Conservation (phyloP, 2,797 vertebrate genomes). For the Fratercula arctica region DNA sequence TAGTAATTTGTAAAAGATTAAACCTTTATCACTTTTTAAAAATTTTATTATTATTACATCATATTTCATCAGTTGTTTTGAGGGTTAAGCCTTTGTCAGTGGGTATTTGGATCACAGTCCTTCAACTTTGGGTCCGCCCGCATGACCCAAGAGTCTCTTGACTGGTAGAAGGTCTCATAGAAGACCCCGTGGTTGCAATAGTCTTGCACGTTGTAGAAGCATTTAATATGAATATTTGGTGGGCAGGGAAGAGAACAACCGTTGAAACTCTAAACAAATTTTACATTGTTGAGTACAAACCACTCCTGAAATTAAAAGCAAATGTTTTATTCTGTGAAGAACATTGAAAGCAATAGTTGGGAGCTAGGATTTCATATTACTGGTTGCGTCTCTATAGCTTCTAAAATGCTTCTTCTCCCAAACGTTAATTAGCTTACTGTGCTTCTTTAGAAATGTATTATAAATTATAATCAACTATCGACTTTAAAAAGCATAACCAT, state of each 20-base stretch:
- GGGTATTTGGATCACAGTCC: not conserved
- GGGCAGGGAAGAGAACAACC: slow-evolving; percentile 23
- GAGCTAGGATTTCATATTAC: slow-evolving; percentile 73
- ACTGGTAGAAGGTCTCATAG: not conserved
- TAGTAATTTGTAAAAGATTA: not conserved
- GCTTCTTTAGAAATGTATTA: slow-evolving; percentile 58
- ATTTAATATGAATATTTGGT: not conserved
- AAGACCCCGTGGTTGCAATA: not conserved
- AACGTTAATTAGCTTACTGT: slow-evolving; percentile 54
- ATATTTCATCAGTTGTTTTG: not conserved
- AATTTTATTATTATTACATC: not conserved
- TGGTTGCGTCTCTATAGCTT: slow-evolving; percentile 72
- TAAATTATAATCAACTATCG: slow-evolving; percentile 58
- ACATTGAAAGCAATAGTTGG: slow-evolving; percentile 73
- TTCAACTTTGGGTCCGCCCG: not conserved
- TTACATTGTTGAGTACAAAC: slow-evolving; percentile 74
- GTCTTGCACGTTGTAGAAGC: not conserved
- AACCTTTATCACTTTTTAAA: not conserved
- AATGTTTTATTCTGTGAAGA: slow-evolving; percentile 80
- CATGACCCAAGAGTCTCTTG: not conserved
- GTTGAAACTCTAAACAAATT: slow-evolving; percentile 76
- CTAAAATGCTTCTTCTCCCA: slow-evolving; percentile 47
- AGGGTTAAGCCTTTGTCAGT: not conserved
- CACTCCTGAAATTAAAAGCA: slow-evolving; percentile 85
- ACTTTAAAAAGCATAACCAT: slow-evolving; percentile 10